Percentiles rank a stretch among this genome's conserved stretches.
Conservation (phyloP, 1,140 invertebrate genomes). For the Zaprionus lachaisei region DNA sequence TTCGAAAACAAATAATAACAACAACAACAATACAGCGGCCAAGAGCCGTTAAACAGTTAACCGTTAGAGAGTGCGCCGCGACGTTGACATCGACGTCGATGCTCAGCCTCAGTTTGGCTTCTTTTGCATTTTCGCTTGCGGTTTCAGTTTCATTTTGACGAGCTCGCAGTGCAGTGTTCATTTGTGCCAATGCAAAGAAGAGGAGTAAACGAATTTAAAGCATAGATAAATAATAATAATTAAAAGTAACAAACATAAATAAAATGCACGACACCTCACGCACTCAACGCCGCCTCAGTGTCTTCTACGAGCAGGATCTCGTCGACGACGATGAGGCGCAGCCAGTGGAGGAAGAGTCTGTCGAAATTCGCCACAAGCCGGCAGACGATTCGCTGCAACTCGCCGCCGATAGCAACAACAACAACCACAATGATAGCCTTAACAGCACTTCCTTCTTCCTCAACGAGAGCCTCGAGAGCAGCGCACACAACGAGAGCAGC, state of each 20-base stretch:
- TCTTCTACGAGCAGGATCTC: conserved; percentile 49
- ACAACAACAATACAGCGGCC: conserved; percentile 17
- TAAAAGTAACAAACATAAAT: neutral
- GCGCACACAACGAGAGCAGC: conserved; percentile 11
- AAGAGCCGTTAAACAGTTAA: conserved; percentile 33
- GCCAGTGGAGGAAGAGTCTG: neutral
- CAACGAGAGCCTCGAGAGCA: conserved; percentile 16
- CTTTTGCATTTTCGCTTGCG: neutral
- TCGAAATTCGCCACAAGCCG: conserved; percentile 5
- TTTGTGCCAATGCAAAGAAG: neutral
- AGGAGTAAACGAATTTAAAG: neutral
- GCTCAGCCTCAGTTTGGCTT: conserved; percentile 7
- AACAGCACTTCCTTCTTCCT: neutral
- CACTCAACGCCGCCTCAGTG: conserved; percentile 16
- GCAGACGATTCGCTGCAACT: neutral
- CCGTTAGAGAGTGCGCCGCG: conserved; percentile 5
- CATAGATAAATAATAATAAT: neutral
- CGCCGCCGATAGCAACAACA: conserved; percentile 12
- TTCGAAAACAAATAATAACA: conserved; percentile 4
- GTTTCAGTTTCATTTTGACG: conserved; percentile 14
- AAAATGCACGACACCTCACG: conserved; percentile 24
- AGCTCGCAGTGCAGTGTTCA: neutral
- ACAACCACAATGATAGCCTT: neutral
- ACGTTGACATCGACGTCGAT: neutral
- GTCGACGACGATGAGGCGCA: neutral